Conservation (phyloP, 2,113 vertebrate species). For the Fukomys damarensis region DNA sequence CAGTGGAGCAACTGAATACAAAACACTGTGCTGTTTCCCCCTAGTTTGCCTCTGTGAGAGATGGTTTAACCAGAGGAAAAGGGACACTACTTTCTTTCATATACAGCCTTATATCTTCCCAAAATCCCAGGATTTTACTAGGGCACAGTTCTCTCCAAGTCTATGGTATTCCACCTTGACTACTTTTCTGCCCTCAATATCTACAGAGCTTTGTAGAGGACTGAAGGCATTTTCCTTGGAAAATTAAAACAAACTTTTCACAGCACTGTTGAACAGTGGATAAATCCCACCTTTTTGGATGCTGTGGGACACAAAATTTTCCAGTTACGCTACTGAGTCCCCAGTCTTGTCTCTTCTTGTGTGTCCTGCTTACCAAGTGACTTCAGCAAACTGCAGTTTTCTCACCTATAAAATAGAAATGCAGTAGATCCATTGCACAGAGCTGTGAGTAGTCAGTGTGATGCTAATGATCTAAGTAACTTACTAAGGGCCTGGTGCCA, state of each 20-base stretch:
- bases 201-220: neutral
- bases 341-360: neutral
- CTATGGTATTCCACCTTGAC: neutral
- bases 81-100: neutral
- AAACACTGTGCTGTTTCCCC: neutral
- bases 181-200: neutral
- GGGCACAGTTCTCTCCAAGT: neutral
- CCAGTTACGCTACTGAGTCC: neutral
- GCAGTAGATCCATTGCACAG: neutral
- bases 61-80: slow-evolving; percentile 35
- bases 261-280: neutral
- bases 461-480: neutral
- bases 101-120: neutral
- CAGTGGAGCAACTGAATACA: slow-evolving; percentile 5
- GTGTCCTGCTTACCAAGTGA: neutral
- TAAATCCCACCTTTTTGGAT: neutral
- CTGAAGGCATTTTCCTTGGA: neutral
- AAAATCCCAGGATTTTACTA: neutral
- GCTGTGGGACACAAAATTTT: neutral
- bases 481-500: neutral
- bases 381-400: slow-evolving; percentile 16
- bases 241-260: slow-evolving; percentile 5
- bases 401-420: neutral
- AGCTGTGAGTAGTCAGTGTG: neutral
- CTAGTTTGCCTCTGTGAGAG: slow-evolving; percentile 7